Conservation (phyloP, 2,113 vertebrate genomes). For the Budorcas taxicolor region DNA sequence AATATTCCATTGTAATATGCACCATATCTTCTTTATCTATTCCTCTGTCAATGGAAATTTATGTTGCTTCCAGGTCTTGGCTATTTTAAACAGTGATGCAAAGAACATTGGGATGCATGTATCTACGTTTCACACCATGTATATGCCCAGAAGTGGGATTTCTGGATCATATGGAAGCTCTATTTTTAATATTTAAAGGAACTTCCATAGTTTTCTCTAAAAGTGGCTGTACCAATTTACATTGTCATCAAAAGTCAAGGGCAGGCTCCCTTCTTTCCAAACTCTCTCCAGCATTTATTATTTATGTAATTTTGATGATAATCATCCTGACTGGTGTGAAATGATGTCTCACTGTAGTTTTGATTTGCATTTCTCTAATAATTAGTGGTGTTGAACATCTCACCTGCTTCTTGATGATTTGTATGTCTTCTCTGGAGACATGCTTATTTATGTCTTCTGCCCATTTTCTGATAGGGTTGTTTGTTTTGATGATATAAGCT, state of each 20-base stretch:
- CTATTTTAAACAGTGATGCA: neutral
- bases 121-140: accelerated
- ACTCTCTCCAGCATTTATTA: neutral
- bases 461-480: neutral
- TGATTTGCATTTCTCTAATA: neutral
- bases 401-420: neutral
- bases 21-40: neutral
- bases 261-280: neutral
- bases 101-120: neutral
- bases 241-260: neutral
- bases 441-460: neutral
- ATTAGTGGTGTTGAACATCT: neutral
- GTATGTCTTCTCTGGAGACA: neutral
- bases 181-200: neutral
- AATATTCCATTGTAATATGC: neutral
- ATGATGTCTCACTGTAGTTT: neutral
- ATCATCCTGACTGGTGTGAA: neutral
- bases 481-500: neutral
- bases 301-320: neutral
- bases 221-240: neutral
- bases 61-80: neutral
- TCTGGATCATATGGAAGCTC: neutral
- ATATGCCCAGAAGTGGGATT: neutral
- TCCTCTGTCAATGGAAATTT: neutral
- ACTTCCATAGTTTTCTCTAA: neutral